These are phyloP conservation scores for Colinus virginianus DNA, from an alignment of 2,113 vertebrate species.

Conservation along the genomic window DNA sequence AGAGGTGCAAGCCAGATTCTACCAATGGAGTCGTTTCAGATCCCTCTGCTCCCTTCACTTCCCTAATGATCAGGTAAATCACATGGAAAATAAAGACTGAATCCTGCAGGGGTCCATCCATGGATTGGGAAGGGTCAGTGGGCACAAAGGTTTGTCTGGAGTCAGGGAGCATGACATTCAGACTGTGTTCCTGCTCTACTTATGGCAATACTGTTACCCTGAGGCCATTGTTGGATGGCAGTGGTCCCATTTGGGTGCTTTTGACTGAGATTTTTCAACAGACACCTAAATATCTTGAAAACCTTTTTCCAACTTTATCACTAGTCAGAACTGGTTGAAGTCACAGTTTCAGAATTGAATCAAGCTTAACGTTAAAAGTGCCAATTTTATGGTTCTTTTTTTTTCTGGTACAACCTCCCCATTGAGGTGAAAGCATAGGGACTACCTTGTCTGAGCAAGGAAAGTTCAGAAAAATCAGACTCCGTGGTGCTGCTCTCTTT, in stretches of 20 bases:
- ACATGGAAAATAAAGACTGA: not conserved
- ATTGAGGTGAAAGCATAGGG: not conserved
- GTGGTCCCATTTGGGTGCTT: rapidly evolving
- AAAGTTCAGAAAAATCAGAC: not conserved
- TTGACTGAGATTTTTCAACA: not conserved
- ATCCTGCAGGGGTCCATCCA: rapidly evolving
- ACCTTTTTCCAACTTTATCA: not conserved
- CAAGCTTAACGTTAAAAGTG: not conserved
- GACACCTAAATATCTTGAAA: rapidly evolving
- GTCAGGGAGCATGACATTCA: not conserved
- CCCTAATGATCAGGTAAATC: rapidly evolving
- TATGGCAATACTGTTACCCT: rapidly evolving
- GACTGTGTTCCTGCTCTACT: not conserved
- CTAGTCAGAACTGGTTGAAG: not conserved
- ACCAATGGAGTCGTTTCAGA: not conserved
- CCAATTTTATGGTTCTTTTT: not conserved
- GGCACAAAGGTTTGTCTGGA: rapidly evolving
- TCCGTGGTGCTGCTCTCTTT: not conserved
- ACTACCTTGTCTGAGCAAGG: not conserved
- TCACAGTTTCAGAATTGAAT: not conserved
- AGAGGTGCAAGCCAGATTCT: not conserved
- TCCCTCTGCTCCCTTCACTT: not conserved
- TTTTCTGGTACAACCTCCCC: not conserved
- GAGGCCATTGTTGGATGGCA: rapidly evolving
- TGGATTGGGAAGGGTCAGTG: not conserved